These are phyloP conservation scores for Drosophila pandora DNA, from an alignment of 1,140 invertebrate genomes.

Conservation along the genomic window DNA sequence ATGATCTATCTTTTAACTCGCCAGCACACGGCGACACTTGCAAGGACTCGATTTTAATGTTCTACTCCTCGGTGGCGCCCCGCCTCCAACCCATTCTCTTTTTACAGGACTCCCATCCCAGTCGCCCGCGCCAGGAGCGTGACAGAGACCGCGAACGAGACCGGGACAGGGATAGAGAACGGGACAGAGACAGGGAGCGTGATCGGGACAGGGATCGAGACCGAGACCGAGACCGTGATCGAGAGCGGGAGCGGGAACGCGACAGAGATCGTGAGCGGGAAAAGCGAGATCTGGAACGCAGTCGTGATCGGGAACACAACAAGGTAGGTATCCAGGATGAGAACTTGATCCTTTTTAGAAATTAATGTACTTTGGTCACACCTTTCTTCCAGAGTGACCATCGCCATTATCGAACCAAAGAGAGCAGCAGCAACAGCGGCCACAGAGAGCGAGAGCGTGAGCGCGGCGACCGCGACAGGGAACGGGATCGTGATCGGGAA, in stretches of 20 bases:
- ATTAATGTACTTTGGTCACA: too few species aligned
- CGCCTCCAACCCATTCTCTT: conserved; percentile 25
- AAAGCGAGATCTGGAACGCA: conserved; percentile 22
- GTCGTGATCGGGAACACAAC: conserved; percentile 34
- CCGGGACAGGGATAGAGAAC: conserved; percentile 46
- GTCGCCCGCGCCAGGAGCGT: conserved; percentile 42
- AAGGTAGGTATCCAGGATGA: conserved; percentile 16
- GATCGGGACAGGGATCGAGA: conserved; percentile 47
- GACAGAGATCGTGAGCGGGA: conserved; percentile 41
- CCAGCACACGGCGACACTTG: not conserved
- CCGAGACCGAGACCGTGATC: conserved; percentile 26
- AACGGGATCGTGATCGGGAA: conserved; percentile 33
- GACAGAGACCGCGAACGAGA: conserved; percentile 45
- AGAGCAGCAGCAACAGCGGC: conserved; percentile 31
- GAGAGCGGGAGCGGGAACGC: conserved; percentile 16
- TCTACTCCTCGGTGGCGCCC: conserved; percentile 4
- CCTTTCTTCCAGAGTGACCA: conserved; percentile 34
- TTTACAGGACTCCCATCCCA: conserved; percentile 49
- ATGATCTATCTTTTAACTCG: not conserved
- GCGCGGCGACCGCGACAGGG: conserved; percentile 34
- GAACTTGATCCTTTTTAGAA: not conserved
- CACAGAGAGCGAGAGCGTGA: conserved; percentile 51
- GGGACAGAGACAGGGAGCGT: conserved; percentile 43
- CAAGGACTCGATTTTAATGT: conserved; percentile 23
- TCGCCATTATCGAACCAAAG: conserved; percentile 59